Percentiles rank a stretch among this genome's conserved stretches.
Evolutionary conservation across 2,888 invertebrate species (phyloP).

Genomic region (Lydus trimaculatus): DNA sequence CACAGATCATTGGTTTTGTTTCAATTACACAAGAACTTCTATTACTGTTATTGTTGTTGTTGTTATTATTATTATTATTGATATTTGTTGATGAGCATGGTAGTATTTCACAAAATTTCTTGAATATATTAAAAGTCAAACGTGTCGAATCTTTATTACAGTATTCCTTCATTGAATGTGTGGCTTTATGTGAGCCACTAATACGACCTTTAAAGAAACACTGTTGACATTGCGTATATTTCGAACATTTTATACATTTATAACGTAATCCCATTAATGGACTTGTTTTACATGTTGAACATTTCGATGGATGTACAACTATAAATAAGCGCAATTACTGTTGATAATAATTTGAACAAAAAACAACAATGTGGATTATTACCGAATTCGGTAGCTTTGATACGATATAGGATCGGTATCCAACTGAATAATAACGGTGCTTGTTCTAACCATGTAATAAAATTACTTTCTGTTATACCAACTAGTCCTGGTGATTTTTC

Average conservation of each 20-base stretch:
- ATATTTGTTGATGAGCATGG: slow-evolving; percentile 40
- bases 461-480: slow-evolving; percentile 71
- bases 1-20: slow-evolving; percentile 60
- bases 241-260: slow-evolving; percentile 70
- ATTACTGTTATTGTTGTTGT: neutral
- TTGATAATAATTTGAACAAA: slow-evolving; percentile 7
- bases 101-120: slow-evolving; percentile 49
- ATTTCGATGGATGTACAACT: slow-evolving; percentile 68
- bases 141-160: slow-evolving; percentile 57
- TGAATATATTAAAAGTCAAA: slow-evolving; percentile 45
- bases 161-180: slow-evolving; percentile 72
- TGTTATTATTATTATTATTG: neutral
- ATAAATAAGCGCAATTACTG: slow-evolving; percentile 17
- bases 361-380: slow-evolving; percentile 19
- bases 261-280: slow-evolving; percentile 70
- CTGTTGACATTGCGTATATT: slow-evolving; percentile 72
- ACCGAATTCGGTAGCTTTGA: slow-evolving; percentile 68
- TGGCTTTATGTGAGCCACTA: slow-evolving; percentile 69
- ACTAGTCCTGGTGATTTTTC: slow-evolving; percentile 74
- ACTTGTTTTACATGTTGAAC: slow-evolving; percentile 67
- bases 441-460: slow-evolving; percentile 74
- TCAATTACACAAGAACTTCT: slow-evolving; percentile 37
- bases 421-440: slow-evolving; percentile 70
- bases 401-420: slow-evolving; percentile 70
- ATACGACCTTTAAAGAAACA: slow-evolving; percentile 71